Base-by-base conservation (phyloP, 1,140 invertebrate species). In the Drosophila ohnishii region DNA sequence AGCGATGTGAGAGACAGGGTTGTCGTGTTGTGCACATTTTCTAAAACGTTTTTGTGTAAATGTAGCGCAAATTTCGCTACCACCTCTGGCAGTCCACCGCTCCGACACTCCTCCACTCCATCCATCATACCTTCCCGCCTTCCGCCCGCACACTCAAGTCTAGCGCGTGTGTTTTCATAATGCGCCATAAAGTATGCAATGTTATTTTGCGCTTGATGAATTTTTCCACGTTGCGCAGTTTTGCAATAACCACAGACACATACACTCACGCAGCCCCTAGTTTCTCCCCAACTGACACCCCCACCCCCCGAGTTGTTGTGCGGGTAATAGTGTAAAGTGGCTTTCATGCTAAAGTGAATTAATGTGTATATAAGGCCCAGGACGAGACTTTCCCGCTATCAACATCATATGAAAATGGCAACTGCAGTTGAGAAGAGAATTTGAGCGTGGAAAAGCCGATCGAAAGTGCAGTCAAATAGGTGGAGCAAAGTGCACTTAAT, bases 131-230 rank as follows among this genome's bases (percentile, higher is more conserved):
- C 47, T 34, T 39, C 37, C 51, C 42, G 47, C 47, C 14, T 14
- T 19, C 39, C 48, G 16, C 30, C 42, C 37, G 48, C 39, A 34
- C 73, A 47, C 48, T 44, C 58, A 75, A 75, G 73, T 76, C 64
- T 48, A 53, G 69, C 59, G 80, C 80, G 83, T 88, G 84, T 87
- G 84, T 88, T 87, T 87, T 88, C 84, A 88, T 88, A 84, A 84
- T 88, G 80, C 85, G 84, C 84, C 85, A 88, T 88, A 88, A 88
- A 88, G 84, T 88, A 88, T 88, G 84, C 84, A 88, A 88, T 88
- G 84, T 88, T 88, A 88, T 88, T 88, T 88, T 88, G 80, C 66
- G 84, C 84, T 88, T 88, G 84, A 88, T 88, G 77, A 88, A 89
- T 88, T 88, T 88, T 88, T 88, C 83, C 73, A 84, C 80, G 73